These are phyloP conservation scores for Acipenser ruthenus DNA, from an alignment of 2,797 vertebrate genomes.

Conservation along the genomic window DNA sequence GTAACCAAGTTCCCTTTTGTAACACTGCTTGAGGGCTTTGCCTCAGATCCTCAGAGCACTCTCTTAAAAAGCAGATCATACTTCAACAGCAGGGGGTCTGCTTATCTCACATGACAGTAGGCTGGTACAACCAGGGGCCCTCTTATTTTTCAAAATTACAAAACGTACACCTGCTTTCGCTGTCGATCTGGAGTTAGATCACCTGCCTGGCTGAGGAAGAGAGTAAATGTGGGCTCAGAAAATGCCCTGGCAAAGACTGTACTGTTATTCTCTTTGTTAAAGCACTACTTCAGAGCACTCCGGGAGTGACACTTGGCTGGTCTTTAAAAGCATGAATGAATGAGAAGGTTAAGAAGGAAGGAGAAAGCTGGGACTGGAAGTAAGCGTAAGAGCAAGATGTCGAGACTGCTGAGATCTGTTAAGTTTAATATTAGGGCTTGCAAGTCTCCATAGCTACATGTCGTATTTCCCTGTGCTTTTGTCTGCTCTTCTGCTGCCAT, in stretches of 20 bases:
- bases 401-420: too few species aligned
- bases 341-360: too few species aligned
- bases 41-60: not conserved
- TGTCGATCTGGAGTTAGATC: constrained; percentile 27
- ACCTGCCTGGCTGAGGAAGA: constrained; percentile 17
- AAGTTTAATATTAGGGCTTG: too few species aligned
- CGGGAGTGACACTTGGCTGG: constrained; percentile 28
- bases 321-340: not conserved
- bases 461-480: too few species aligned
- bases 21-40: constrained; percentile 42
- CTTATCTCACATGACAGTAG: constrained; percentile 41
- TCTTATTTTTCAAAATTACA: constrained; percentile 33
- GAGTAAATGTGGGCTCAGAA: constrained; percentile 11
- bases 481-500: too few species aligned
- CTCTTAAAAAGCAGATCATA: constrained; percentile 53
- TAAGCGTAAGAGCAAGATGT: too few species aligned
- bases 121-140: constrained; percentile 29
- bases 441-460: too few species aligned
- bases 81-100: constrained; percentile 52
- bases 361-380: too few species aligned
- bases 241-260: constrained; percentile 18
- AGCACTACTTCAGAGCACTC: constrained; percentile 40
- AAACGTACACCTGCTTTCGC: constrained; percentile 34
- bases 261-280: constrained; percentile 44
- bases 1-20: constrained; percentile 10